phyloP scores from a whole-genome alignment of 1,140 invertebrate genomes.

The Trigoniulus corallinus region DNA sequence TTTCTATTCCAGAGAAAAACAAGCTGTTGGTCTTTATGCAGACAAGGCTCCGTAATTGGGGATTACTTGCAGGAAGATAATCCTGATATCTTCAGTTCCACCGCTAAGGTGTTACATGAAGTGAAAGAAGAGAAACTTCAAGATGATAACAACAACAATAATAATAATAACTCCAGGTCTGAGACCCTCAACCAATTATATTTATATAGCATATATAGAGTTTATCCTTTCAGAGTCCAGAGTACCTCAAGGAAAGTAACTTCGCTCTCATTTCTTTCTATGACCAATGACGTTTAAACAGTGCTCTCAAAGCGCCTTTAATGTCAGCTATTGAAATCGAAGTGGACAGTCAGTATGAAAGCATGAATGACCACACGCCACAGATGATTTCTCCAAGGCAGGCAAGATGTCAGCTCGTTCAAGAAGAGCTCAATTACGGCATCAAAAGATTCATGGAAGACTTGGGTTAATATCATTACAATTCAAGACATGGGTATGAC shows the following conservation, averaged over 20 bases:
- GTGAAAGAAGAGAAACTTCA: no score
- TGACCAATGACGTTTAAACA: no score
- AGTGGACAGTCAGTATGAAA: background rate
- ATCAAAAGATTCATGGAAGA: slow-evolving; percentile 25
- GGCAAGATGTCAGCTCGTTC: background rate
- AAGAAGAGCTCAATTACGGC: slow-evolving; percentile 13
- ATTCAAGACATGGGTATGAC: no score
- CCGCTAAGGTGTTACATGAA: no score
- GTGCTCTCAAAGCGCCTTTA: no score
- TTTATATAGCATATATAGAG: no score
- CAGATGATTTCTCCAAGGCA: background rate
- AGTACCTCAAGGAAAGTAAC: no score
- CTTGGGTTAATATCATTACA: slow-evolving; percentile 26
- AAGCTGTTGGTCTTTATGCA: slow-evolving; percentile 4
- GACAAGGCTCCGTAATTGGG: slow-evolving; percentile 14
- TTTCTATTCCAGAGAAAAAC: no score
- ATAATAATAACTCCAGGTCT: background rate
- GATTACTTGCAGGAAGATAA: slow-evolving; percentile 8
- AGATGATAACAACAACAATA: background rate
- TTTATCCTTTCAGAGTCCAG: no score
- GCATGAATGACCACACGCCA: background rate
- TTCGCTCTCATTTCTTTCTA: no score
- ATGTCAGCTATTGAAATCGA: no score
- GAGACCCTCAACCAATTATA: no score
- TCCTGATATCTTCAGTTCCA: background rate